A percentile compares a stretch with the other conserved stretches of the same genome.
These are phyloP conservation scores for Phyllostomus discolor DNA, from an alignment of 2,113 vertebrate species.

Conservation along the genomic window DNA sequence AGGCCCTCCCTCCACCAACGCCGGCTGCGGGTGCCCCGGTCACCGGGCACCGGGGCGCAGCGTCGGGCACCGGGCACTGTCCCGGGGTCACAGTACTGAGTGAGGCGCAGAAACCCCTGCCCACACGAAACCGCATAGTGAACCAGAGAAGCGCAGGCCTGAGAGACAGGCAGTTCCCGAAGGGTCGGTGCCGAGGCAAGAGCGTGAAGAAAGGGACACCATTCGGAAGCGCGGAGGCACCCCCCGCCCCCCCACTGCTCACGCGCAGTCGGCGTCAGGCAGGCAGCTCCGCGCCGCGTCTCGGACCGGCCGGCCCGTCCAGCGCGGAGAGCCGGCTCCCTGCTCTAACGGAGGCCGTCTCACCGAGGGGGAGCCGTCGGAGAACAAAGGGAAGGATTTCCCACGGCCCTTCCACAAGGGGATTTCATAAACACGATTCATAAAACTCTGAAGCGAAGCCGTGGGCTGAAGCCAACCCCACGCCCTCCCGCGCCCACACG, in stretches of 20 bases:
- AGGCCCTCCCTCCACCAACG: background rate
- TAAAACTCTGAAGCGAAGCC: background rate
- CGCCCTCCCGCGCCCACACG: background rate
- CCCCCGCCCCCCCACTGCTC: too few species aligned
- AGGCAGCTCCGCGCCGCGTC: background rate
- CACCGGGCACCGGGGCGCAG: too few species aligned
- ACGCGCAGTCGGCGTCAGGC: background rate
- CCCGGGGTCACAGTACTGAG: background rate
- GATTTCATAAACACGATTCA: background rate
- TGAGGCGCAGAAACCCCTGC: background rate
- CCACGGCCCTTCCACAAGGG: background rate
- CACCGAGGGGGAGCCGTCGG: background rate
- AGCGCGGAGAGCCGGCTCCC: background rate
- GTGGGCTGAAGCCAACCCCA: background rate
- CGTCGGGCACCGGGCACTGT: too few species aligned
- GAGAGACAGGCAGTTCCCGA: background rate
- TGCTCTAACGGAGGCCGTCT: background rate
- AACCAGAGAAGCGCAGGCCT: background rate
- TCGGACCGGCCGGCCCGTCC: background rate
- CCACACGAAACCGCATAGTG: background rate
- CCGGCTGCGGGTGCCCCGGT: background rate
- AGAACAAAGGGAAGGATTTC: background rate
- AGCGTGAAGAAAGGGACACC: background rate
- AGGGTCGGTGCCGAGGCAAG: background rate
- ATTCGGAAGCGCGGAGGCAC: background rate